Evolutionary conservation across 2,797 vertebrate genomes (phyloP), one percentile per base, ranked within the genome.

Genomic region (Clarias pachynema): DNA sequence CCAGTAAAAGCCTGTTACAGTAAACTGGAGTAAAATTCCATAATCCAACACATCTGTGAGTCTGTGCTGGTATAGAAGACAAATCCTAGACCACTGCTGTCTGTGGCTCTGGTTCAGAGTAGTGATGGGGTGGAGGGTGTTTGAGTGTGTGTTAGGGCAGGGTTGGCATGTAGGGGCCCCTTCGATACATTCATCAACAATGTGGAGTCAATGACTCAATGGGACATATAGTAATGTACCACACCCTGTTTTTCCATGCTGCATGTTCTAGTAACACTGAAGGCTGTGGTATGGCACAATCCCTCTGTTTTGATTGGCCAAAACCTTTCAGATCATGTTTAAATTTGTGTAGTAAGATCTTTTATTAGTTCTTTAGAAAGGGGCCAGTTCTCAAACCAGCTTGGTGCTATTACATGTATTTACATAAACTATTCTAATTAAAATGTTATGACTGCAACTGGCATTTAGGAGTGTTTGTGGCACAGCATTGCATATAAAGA

Each of bases 31-130:
- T 92, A 88, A 91, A 91, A 92, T 91, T 87, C 90, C 90, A 92
- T 94, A 93, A 95, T 94, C 89, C 91, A 72, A 90, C 92, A 92
- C 94, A 94, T 94, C 89, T 95, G 92, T 26, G 74, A 89, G 86
- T 90, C 53, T 37, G 59, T 59, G 10, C 65, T 89, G 88, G 87
- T 12, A 60, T 7, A 78, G 74, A 82, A 74, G 66, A 77, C 29
- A 37, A 82, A 82, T 87, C 83, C 68, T 49, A 7, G 57, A 91
- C 90, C 91, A 72, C 82, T 88, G 79, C 90, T 93, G 92, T 91
- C 91, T 91, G 88, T 88, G 89, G 82, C 88, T 66, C 37, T 20
- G n/a, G 62, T 90, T 83, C 73, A 85, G 86, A 86, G 87, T 86
- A 69, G 49, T 87, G 89, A 89, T 80, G 88, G 85, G 83, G 60